Conservation (phyloP, 1,140 invertebrate genomes). For the Pemphigus obesinymphae region DNA sequence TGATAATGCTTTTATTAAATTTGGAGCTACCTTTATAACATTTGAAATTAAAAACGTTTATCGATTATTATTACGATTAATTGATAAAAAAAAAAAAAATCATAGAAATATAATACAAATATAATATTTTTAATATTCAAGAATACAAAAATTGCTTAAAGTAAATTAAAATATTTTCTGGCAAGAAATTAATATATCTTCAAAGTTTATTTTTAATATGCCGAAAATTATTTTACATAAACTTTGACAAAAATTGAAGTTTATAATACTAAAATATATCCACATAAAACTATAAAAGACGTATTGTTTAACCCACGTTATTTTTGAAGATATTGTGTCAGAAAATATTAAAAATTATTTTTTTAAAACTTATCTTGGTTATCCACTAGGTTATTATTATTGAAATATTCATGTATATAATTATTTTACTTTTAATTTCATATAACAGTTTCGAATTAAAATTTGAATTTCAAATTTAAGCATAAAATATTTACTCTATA, state of each 20-base stretch:
- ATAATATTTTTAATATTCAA: too few relatives aligned
- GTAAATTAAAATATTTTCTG: too few relatives aligned
- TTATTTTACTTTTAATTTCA: background rate
- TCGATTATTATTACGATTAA: too few relatives aligned
- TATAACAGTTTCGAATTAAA: background rate
- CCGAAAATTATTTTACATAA: background rate
- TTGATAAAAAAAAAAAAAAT: too few relatives aligned
- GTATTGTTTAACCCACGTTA: too few relatives aligned
- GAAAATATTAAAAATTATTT: background rate
- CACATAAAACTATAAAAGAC: too few relatives aligned
- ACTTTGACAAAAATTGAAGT: background rate
- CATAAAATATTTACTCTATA: background rate
- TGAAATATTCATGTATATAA: background rate
- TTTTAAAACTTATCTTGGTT: background rate
- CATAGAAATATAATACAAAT: too few relatives aligned
- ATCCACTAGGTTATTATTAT: background rate
- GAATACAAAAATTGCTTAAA: too few relatives aligned
- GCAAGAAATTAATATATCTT: too few relatives aligned
- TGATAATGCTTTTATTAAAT: too few relatives aligned
- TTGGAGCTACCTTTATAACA: too few relatives aligned
- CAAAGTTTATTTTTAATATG: background rate
- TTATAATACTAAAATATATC: background rate
- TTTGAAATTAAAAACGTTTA: too few relatives aligned
- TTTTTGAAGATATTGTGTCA: background rate
- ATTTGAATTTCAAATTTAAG: background rate